A percentile compares a stretch with the other conserved stretches of the same genome.
Evolutionary conservation across 2,113 vertebrate genomes (phyloP).

Genomic region (Vimba vimba): DNA sequence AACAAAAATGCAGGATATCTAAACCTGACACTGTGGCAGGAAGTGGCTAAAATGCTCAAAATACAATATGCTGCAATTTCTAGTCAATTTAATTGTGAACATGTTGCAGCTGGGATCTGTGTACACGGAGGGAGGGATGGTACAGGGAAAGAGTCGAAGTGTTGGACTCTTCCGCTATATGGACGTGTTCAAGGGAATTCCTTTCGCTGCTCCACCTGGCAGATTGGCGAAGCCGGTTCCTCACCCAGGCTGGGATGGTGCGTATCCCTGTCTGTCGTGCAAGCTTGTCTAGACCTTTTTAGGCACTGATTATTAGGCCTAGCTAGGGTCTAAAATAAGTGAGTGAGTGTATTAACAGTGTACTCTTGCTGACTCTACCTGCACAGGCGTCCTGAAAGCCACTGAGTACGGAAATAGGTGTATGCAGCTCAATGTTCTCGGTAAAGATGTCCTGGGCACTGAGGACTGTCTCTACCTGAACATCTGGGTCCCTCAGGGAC

Average conservation of each 20-base stretch:
- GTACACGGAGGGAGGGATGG: slow-evolving; percentile 87
- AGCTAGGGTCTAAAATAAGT: background rate
- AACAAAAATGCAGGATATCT: too few species aligned
- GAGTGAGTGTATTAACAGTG: background rate
- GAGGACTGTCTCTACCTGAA: slow-evolving; percentile 96
- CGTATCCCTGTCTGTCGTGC: slow-evolving; percentile 36
- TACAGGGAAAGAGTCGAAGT: slow-evolving; percentile 81
- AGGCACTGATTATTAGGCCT: background rate
- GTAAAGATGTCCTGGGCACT: slow-evolving; percentile 71
- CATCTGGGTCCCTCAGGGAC: slow-evolving; percentile 90
- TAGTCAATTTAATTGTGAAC: background rate
- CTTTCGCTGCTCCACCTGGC: slow-evolving; percentile 84
- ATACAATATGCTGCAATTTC: background rate
- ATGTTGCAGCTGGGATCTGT: slow-evolving; percentile 84
- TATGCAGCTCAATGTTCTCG: slow-evolving; percentile 78
- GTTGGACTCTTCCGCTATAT: slow-evolving; percentile 73
- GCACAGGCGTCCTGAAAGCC: slow-evolving; percentile 80
- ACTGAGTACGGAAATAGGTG: slow-evolving; percentile 77
- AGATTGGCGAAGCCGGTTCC: slow-evolving; percentile 81
- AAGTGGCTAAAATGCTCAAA: background rate
- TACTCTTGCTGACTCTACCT: slow-evolving; percentile 4
- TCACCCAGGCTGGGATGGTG: slow-evolving; percentile 93
- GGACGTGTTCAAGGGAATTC: slow-evolving; percentile 92
- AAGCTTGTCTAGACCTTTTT: background rate
- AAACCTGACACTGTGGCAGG: background rate